Percentiles rank a stretch among this genome's conserved stretches.
Evolutionary conservation across 2,888 invertebrate species (phyloP).

Genomic region (Philhelius pedissequus): DNA sequence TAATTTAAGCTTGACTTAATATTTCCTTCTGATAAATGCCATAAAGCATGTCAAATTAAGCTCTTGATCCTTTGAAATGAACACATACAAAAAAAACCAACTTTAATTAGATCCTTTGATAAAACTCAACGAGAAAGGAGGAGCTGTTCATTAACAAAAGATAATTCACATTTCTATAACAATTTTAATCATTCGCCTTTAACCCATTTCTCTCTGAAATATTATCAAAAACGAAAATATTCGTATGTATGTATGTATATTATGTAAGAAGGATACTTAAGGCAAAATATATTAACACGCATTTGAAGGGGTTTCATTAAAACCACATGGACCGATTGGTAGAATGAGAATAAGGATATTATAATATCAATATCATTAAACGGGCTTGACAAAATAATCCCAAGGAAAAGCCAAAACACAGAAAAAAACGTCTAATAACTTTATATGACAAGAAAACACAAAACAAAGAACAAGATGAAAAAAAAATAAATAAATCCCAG

Average conservation of each 20-base stretch:
- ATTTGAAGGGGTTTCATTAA: slow-evolving; percentile 32
- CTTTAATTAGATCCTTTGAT: not conserved
- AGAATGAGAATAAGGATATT: slow-evolving; percentile 5
- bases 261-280: slow-evolving; percentile 5
- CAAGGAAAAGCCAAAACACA: not conserved
- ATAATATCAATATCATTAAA: slow-evolving; percentile 51
- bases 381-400: slow-evolving; percentile 51
- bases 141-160: not conserved
- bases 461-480: not conserved
- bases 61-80: not conserved
- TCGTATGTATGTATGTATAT: not conserved
- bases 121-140: not conserved
- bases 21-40: not conserved
- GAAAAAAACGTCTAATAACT: not conserved
- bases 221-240: not conserved
- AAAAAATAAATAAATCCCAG: not conserved
- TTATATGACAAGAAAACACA: not conserved
- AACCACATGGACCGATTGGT: not conserved
- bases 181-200: not conserved
- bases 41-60: not conserved
- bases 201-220: not conserved
- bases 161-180: not conserved
- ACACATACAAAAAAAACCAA: not conserved
- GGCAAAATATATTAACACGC: slow-evolving; percentile 13
- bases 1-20: not conserved